Evolutionary conservation across 2,888 invertebrate genomes (phyloP), one percentile per base, ranked within the genome.

Genomic region (Trichogramma dendrolimi): DNA sequence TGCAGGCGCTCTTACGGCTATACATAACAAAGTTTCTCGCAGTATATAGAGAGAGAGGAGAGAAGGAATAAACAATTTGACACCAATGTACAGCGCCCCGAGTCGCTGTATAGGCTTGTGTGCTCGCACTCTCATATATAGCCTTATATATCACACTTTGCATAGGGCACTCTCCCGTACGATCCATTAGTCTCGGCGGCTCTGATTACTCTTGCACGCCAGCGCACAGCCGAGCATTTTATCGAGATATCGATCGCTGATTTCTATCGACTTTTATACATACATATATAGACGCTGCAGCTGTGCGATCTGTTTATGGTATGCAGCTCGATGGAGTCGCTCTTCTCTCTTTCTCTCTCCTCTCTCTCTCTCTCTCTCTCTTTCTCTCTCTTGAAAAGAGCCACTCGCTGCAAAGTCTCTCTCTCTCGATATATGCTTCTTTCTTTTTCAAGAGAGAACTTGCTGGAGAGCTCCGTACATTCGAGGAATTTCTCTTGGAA

Each of bases 161-260:
- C 4, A 27, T 7, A 27, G 27, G 27, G 27, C 27, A 27, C 27
- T 27, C 27, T 27, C 27, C 27, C 3, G 27, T 27, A 27, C 56
- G 66, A 62, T 68, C 67, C 70, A 70, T 71, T 71, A 71, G 69
- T 68, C 66, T 64, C 62, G 27, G 60, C 58, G 61, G 67, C 65
- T 68, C 66, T 70, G 69, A 68, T 68, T 68, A 63, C 68, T 66
- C 59, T 47, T 14, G 48, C 58, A 43, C 49, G 10, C 11, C 38
- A 38, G 27, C 46, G 27, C 27, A 27, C 27, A 27, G 27, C 27
- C 27, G 27, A 27, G 43, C 46, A 4, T 44, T 50, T 53, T 51
- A 60, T 61, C 62, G 61, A 62, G 72, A 72, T 72, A 72, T 65
- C 62, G 71, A 71, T 73, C 73, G 68, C 11, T 67, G 73, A 75